These are phyloP conservation scores for Caenorhabditis panamensis DNA, from an alignment of 2,888 invertebrate species.

Conservation along the genomic window DNA sequence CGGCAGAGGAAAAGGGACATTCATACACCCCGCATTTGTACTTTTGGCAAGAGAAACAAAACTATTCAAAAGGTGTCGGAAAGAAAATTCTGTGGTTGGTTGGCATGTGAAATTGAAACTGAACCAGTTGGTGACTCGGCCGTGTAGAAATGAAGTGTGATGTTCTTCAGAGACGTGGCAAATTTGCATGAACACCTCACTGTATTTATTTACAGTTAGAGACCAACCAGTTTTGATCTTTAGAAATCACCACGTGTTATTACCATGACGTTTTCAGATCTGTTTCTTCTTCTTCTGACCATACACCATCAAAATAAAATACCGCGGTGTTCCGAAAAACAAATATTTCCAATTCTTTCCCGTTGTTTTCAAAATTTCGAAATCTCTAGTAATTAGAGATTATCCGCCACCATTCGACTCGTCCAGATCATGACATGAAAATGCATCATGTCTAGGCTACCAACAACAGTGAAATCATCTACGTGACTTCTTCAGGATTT, in stretches of 20 bases:
- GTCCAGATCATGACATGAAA: background rate
- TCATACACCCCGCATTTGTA: slow-evolving; percentile 23
- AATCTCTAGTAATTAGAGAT: slow-evolving; percentile 6
- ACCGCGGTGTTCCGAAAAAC: too few relatives aligned
- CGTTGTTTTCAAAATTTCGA: background rate
- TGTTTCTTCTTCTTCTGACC: background rate
- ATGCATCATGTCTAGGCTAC: slow-evolving; percentile 26
- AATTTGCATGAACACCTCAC: too few relatives aligned
- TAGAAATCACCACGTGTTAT: background rate
- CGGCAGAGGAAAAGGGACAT: slow-evolving; percentile 26
- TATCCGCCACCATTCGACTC: background rate
- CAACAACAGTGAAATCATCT: slow-evolving; percentile 3
- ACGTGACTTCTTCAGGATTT: background rate
- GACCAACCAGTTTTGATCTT: background rate
- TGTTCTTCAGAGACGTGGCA: too few relatives aligned
- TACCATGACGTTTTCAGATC: background rate
- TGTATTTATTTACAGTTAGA: too few relatives aligned
- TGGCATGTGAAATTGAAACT: slow-evolving; percentile 7
- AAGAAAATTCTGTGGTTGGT: background rate
- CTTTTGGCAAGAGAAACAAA: slow-evolving; percentile 10
- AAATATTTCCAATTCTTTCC: background rate
- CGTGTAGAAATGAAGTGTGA: too few relatives aligned
- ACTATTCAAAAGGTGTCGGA: background rate
- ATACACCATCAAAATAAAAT: background rate
- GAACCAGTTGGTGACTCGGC: background rate